Evolutionary conservation across 2,797 vertebrate genomes (phyloP).

Genomic region (Girardinus metallicus): DNA sequence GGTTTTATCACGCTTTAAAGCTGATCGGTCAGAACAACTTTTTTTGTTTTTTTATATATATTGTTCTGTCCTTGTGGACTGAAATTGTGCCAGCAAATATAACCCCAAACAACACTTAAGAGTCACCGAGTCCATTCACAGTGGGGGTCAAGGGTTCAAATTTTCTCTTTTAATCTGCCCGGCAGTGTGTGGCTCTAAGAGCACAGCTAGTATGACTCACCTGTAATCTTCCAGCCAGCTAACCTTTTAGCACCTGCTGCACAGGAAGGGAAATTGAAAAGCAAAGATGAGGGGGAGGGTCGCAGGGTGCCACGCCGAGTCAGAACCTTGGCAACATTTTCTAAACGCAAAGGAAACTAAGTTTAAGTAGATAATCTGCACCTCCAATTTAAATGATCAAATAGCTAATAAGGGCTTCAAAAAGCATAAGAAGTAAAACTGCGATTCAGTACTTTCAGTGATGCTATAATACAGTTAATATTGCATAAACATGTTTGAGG

Average conservation of each 20-base stretch:
- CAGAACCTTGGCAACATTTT: background rate
- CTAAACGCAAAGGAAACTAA: background rate
- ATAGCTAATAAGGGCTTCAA: background rate
- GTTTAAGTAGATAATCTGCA: background rate
- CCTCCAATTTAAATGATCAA: background rate
- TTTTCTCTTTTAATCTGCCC: constrained; percentile 11
- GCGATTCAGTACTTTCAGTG: background rate
- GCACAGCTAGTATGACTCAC: constrained; percentile 5
- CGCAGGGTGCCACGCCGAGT: background rate
- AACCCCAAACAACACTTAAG: background rate
- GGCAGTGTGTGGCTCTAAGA: background rate
- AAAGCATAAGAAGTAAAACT: background rate
- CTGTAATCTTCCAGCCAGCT: constrained; percentile 8
- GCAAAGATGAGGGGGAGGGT: background rate
- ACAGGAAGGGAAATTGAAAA: constrained; percentile 4
- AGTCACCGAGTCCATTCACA: background rate
- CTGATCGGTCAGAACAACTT: background rate
- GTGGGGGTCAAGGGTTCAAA: constrained; percentile 2
- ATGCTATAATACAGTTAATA: background rate
- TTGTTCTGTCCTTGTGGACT: background rate
- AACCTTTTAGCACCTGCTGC: constrained; percentile 4
- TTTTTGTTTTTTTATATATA: background rate
- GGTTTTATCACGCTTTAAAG: background rate
- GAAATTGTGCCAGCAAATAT: background rate
- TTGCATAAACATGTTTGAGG: background rate